phyloP scores from a whole-genome alignment of 37 sponge, comb jelly and placozoan genomes.

The Bolinopsis microptera region DNA sequence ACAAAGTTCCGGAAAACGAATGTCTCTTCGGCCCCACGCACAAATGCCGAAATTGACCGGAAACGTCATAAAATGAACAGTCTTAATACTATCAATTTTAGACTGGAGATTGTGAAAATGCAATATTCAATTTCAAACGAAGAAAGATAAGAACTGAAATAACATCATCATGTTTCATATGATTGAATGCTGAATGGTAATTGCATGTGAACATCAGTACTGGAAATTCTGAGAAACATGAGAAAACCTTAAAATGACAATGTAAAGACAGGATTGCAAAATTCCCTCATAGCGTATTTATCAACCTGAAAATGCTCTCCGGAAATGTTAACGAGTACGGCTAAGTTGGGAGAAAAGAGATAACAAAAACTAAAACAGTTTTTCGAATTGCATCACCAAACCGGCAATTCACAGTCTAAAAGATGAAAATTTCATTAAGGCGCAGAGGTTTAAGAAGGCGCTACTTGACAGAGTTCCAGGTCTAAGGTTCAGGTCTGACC shows the following conservation, averaged over 20 bases:
- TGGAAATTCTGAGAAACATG: too few species aligned
- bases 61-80: neutral
- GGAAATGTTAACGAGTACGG: neutral
- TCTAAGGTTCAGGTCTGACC: neutral
- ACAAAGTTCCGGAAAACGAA: neutral
- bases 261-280: too few species aligned
- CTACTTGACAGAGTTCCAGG: neutral
- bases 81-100: neutral
- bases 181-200: neutral
- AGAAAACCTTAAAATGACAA: too few species aligned
- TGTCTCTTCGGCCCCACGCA: neutral
- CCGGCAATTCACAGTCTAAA: neutral
- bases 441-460: neutral
- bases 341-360: neutral
- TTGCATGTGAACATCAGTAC: neutral
- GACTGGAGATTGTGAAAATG: neutral
- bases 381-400: neutral
- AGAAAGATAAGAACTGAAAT: neutral
- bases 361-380: neutral
- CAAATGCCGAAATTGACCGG: neutral
- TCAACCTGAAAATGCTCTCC: too few species aligned
- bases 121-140: neutral
- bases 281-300: too few species aligned
- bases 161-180: neutral
- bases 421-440: neutral